Percentiles rank a stretch among this genome's conserved stretches.
These are phyloP conservation scores for Rhagium mordax DNA, from an alignment of 2,888 invertebrate genomes.

Conservation along the genomic window DNA sequence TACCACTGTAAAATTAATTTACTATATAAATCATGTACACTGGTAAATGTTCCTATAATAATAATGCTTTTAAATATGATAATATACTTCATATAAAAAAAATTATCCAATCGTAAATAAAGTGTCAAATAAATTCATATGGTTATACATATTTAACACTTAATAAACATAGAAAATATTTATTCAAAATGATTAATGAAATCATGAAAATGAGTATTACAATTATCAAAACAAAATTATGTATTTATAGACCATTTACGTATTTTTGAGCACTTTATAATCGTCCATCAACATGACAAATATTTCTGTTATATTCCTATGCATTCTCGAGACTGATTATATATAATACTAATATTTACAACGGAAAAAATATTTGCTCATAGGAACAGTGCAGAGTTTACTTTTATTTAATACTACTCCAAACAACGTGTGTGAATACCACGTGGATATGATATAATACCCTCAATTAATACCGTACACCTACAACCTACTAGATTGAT, in stretches of 20 bases:
- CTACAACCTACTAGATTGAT: no score
- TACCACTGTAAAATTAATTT: no score
- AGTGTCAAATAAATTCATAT: neutral
- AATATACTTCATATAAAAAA: neutral
- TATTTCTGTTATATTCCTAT: neutral
- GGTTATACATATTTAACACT: neutral
- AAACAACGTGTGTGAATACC: no score
- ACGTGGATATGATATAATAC: no score
- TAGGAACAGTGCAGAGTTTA: no score
- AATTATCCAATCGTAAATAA: neutral
- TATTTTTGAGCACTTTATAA: neutral
- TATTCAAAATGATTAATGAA: neutral
- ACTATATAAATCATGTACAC: no score
- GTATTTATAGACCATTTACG: neutral
- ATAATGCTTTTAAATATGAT: no score
- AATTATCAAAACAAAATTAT: neutral
- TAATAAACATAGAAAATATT: neutral
- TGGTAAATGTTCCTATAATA: no score
- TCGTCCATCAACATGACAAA: constrained; percentile 7
- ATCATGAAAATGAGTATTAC: neutral
- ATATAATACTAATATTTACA: constrained; percentile 1
- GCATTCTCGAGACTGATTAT: neutral
- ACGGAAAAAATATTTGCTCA: neutral
- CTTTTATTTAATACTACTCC: no score
- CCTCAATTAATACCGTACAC: no score